phyloP scores from a whole-genome alignment of 2,113 vertebrate genomes.

The Zeus faber region DNA sequence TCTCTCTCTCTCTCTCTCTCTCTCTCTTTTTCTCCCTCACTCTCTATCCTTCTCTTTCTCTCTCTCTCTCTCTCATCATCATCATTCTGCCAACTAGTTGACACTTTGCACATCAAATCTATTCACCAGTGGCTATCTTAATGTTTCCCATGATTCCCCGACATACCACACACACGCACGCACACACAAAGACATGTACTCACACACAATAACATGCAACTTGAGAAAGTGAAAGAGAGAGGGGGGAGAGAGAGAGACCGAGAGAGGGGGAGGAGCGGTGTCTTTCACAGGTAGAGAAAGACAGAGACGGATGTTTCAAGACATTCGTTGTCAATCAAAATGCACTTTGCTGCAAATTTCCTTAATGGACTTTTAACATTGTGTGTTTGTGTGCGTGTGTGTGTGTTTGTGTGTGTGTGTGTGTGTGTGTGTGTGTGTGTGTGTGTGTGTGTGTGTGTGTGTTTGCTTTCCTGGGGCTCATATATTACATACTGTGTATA shows the following conservation, averaged over 20 bases:
- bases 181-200: slow-evolving; percentile 16
- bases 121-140: slow-evolving; percentile 22
- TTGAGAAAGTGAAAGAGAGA: no score
- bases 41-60: neutral
- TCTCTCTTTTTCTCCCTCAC: neutral
- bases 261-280: slow-evolving; percentile 15
- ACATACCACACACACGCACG: slow-evolving; percentile 20
- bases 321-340: slow-evolving; percentile 49
- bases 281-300: slow-evolving; percentile 34
- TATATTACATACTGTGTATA: no score
- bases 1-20: neutral
- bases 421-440: neutral
- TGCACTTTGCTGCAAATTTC: slow-evolving; percentile 39
- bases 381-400: no score
- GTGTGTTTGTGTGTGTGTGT: no score
- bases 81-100: slow-evolving; percentile 48
- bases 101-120: slow-evolving; percentile 29
- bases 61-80: neutral
- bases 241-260: neutral
- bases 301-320: no score
- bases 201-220: slow-evolving; percentile 2
- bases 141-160: slow-evolving; percentile 38
- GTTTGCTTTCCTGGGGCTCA: no score
- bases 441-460: no score
- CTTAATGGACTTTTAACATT: neutral